Base-by-base conservation (phyloP, 1,140 invertebrate species). In the Nebria ingens region DNA sequence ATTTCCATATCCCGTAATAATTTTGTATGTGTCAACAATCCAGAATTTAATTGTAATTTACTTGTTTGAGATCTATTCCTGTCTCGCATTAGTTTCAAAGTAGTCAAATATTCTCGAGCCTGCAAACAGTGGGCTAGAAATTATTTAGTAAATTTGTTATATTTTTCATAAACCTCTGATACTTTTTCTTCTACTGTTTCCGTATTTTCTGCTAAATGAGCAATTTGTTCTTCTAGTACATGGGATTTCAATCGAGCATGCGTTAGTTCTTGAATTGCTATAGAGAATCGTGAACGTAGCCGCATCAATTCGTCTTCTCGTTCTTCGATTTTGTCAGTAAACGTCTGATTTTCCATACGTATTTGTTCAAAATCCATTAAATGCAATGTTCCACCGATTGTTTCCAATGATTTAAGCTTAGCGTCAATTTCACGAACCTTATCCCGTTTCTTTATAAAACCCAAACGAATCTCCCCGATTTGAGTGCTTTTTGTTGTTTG, bases 311-410 rank as follows among this genome's bases (percentile, higher is more conserved):
- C 40, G 9, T 9, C 40, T 45, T 45, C 40, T 45, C 40, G 9
- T 17, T 45, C 40, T 17, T 45, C 40, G 17, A 45, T 17, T 45
- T 45, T 45, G 17, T 45, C 40, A 4, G 6, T 4, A 45, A 17
- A 12, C 15, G 17, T 45, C 3, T 45, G 6, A 11, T 11, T 45
- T 9, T 45, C 40, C 40, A 45, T 45, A 12, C 15, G 40, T 11
- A 45, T 45, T 45, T 45, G 40, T 45, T 45, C 40, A 17, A 11
- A 45, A 17, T 45, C 40, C 15, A 45, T 45, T 17, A 45, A 17
- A 45, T 45, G 40, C 3, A 45, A 45, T 11, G 6, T 45, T 11
- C 40, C 40, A 17, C 15, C 40, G 17, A 45, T 11, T 45, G 15
- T 45, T 45, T 45, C 40, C 3, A 45, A 11, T 4, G 6, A 4